Conservation (phyloP, 2,888 invertebrate genomes). For the Tineola bisselliella region DNA sequence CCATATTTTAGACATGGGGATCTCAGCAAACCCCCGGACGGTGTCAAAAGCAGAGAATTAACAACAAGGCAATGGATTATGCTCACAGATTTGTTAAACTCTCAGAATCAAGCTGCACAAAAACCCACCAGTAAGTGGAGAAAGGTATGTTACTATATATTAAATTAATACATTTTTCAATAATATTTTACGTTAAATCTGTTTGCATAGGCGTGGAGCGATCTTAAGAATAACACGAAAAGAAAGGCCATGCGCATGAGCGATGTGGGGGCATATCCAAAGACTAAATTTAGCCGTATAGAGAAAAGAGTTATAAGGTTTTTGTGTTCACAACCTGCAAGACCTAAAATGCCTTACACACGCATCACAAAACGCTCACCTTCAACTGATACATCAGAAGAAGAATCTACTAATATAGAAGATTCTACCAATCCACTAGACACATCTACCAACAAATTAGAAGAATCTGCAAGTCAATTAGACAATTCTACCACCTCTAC, state of each 20-base stretch:
- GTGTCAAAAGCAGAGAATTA: neutral
- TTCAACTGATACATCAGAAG: too few species aligned
- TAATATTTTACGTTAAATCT: neutral
- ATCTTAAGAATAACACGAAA: neutral
- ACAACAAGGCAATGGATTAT: neutral
- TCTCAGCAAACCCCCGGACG: neutral
- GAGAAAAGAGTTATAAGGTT: too few species aligned
- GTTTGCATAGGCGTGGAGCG: neutral
- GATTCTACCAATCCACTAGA: too few species aligned
- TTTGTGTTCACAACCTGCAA: too few species aligned
- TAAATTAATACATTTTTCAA: neutral
- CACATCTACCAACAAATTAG: too few species aligned
- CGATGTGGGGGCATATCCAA: too few species aligned
- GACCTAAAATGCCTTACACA: too few species aligned
- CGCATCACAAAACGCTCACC: too few species aligned
- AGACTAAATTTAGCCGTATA: too few species aligned
- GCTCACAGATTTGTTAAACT: neutral
- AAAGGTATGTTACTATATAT: neutral
- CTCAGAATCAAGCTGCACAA: neutral
- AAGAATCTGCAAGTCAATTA: too few species aligned
- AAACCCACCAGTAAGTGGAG: neutral
- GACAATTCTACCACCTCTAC: too few species aligned
- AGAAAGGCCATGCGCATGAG: neutral
- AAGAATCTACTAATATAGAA: too few species aligned
- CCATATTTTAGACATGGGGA: neutral